Evolutionary conservation across 2,113 vertebrate genomes (phyloP).

Genomic region (Bubalus kerabau): DNA sequence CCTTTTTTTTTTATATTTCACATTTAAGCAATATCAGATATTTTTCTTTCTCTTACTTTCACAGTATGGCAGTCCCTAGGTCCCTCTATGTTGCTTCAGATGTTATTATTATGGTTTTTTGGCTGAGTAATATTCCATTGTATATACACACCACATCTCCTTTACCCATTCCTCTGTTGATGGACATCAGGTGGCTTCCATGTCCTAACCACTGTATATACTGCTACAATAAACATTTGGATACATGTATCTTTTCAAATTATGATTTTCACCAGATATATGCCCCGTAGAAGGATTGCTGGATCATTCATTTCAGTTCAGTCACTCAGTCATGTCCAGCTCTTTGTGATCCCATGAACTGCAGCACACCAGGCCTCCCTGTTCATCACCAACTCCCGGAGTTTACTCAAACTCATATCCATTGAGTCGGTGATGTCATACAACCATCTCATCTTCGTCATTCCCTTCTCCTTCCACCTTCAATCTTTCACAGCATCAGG

Average conservation of each 20-base stretch:
- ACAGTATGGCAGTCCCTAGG: background rate
- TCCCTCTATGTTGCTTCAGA: background rate
- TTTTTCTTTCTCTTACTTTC: background rate
- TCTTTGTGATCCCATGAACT: background rate
- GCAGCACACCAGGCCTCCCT: background rate
- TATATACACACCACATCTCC: background rate
- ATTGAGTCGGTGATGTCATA: background rate
- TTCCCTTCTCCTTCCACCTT: background rate
- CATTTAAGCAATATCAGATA: background rate
- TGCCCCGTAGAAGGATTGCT: background rate
- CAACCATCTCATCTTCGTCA: background rate
- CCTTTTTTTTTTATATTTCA: background rate
- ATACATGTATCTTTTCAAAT: background rate
- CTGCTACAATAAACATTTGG: background rate
- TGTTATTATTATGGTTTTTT: background rate
- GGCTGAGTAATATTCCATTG: background rate
- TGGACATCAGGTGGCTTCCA: background rate
- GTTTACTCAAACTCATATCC: background rate
- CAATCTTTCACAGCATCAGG: background rate
- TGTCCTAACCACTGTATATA: background rate
- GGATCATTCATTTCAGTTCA: background rate
- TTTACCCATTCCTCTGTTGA: background rate
- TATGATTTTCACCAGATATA: background rate
- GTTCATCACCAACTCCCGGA: background rate
- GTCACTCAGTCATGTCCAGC: background rate